Evolutionary conservation across 2,888 invertebrate species (phyloP).

Genomic region (Pachycephus smyrnensis): DNA sequence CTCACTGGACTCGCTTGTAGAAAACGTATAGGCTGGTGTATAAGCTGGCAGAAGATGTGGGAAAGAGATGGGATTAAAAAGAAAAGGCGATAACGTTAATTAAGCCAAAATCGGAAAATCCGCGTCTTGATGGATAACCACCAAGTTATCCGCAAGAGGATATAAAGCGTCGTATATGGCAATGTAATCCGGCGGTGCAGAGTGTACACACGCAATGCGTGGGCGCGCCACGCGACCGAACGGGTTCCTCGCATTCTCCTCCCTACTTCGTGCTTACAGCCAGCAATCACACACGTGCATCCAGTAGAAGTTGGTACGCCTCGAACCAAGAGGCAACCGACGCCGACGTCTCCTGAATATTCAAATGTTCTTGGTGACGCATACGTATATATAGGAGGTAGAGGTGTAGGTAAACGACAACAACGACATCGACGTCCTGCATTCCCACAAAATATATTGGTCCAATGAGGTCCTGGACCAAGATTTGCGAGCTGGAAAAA

Average conservation of each 20-base stretch:
- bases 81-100: slow-evolving; percentile 44
- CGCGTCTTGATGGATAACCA: slow-evolving; percentile 22
- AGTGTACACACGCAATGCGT: slow-evolving; percentile 52
- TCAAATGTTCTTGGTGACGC: slow-evolving; percentile 18
- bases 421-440: no score
- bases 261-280: slow-evolving; percentile 19
- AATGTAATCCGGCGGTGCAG: no score
- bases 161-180: slow-evolving; percentile 21
- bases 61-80: slow-evolving; percentile 28
- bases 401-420: no score
- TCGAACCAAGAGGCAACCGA: slow-evolving; percentile 25
- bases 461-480: no score
- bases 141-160: slow-evolving; percentile 32
- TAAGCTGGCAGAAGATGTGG: slow-evolving; percentile 16
- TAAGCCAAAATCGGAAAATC: slow-evolving; percentile 46
- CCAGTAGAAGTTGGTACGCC: slow-evolving; percentile 14
- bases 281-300: not conserved
- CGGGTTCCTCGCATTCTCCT: slow-evolving; percentile 49
- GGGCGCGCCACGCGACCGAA: slow-evolving; percentile 66
- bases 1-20: slow-evolving; percentile 20
- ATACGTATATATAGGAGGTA: no score
- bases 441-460: no score
- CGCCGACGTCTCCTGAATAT: slow-evolving; percentile 37
- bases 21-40: slow-evolving; percentile 17
- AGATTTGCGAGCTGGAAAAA: no score